Evolutionary conservation across 2,888 invertebrate genomes (phyloP).

Genomic region (Sphaeridia pumilis): DNA sequence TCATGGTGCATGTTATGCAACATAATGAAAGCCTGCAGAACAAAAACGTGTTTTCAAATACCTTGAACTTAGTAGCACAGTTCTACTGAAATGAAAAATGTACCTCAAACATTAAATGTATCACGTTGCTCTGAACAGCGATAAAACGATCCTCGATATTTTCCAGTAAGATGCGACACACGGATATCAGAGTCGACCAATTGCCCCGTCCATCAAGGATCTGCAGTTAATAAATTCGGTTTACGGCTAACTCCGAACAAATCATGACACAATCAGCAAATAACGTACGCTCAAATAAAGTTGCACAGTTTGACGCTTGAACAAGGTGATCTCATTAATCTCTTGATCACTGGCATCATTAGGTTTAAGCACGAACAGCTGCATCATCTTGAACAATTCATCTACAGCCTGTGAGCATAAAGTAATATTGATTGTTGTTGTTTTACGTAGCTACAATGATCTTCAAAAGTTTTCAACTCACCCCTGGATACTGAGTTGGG

Average conservation of each 20-base stretch:
- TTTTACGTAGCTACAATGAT: not conserved
- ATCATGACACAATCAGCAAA: not conserved
- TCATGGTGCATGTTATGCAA: slow-evolving; percentile 89
- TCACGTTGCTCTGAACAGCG: slow-evolving; percentile 79
- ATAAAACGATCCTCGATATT: slow-evolving; percentile 77
- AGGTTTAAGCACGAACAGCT: slow-evolving; percentile 72
- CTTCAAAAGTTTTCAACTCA: slow-evolving; percentile 37
- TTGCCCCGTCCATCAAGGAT: slow-evolving; percentile 79
- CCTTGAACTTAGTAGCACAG: not conserved
- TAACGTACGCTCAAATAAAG: slow-evolving; percentile 63
- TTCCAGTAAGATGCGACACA: slow-evolving; percentile 76
- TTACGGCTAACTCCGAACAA: not conserved
- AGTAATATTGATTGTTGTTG: not conserved
- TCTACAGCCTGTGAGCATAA: slow-evolving; percentile 58
- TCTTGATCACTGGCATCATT: slow-evolving; percentile 64
- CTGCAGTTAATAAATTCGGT: slow-evolving; percentile 33
- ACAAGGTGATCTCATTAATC: slow-evolving; percentile 69
- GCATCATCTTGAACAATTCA: slow-evolving; percentile 80
- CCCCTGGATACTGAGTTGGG: slow-evolving; percentile 78
- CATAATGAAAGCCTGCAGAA: slow-evolving; percentile 66
- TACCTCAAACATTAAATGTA: slow-evolving; percentile 67
- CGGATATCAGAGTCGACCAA: slow-evolving; percentile 87
- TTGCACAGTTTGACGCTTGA: slow-evolving; percentile 69
- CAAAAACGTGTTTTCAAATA: not conserved
- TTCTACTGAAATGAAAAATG: slow-evolving; percentile 16